Base-by-base conservation (phyloP, 2,113 vertebrate species). In the Dinomys branickii region DNA sequence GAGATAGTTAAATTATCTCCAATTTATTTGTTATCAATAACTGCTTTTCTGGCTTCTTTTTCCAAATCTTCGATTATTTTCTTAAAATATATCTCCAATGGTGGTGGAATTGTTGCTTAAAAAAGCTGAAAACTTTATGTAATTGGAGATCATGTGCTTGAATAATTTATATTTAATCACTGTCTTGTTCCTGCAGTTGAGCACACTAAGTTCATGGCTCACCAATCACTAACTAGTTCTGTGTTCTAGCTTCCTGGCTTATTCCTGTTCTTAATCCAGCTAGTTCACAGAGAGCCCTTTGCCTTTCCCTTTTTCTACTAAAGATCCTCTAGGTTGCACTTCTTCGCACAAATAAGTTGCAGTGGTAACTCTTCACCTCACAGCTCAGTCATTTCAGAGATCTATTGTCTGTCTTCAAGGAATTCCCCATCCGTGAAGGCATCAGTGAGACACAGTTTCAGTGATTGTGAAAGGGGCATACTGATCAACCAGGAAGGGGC, bases 401-500 rank as follows among this genome's bases (percentile, higher is more conserved):
- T 61, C 81, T 83, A 33, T 56, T 73, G 11, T 95, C 82, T 86
- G 94, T 95, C 61, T 97, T 97, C 86, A 98, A 98, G 38, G 7
- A 98, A 98, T 98, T 98, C 91, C 97, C 94, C 97, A 98, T 97
- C 94, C 97, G 95, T 52, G 85, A 58, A 95, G 94, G 65, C 50
- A 71, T 95, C 11, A 0, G 13, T 82, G 75, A 97, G 65, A 94
- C 85, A 94, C 26, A 95, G 89, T 97, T 96, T 95, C 90, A 98
- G 94, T 95, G 94, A 90, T 97, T 97, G 96, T 95, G 97, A 98
- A 98, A 98, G 98, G 93, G 92, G 77, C 77, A 52, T 96, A 94
- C 97, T 97, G 97, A 98, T 97, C 94, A 90, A 94, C 89, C 96
- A 94, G 95, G 95, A 95, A 92, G 96, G 88, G 98, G 77, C 97